Conservation (phyloP, 1,140 invertebrate species). For the Drosophila sulfurigaster region DNA sequence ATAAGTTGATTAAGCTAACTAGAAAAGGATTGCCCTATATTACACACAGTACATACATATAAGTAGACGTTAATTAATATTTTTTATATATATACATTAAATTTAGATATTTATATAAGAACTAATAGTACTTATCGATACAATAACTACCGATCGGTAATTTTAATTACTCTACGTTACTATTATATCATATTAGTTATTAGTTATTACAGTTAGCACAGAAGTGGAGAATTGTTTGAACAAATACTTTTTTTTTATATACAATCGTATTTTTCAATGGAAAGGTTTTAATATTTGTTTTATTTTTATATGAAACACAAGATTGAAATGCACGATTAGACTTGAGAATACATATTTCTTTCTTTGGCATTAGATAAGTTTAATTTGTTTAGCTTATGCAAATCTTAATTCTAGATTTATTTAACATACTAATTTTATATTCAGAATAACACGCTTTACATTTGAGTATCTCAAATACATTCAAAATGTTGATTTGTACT, state of each 20-base stretch:
- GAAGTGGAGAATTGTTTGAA: slow-evolving; percentile 26
- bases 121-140: slow-evolving; percentile 3
- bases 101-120: background rate
- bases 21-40: slow-evolving; percentile 37
- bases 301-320: slow-evolving; percentile 5
- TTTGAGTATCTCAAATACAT: slow-evolving; percentile 48
- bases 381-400: background rate
- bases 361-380: slow-evolving; percentile 25
- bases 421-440: slow-evolving; percentile 48
- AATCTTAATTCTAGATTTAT: slow-evolving; percentile 1
- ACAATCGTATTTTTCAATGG: background rate
- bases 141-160: background rate
- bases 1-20: slow-evolving; percentile 55
- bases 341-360: slow-evolving; percentile 1
- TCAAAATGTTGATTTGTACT: slow-evolving; percentile 38
- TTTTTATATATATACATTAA: background rate
- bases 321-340: slow-evolving; percentile 3
- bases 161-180: background rate
- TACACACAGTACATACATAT: slow-evolving; percentile 14
- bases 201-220: slow-evolving; percentile 32
- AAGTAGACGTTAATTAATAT: background rate
- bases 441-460: slow-evolving; percentile 76
- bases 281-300: background rate
- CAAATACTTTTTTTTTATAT: background rate
- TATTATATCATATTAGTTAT: background rate